Percentiles rank a stretch among this genome's conserved stretches.
Evolutionary conservation across 2,113 vertebrate species (phyloP).

Genomic region (Stomatorhinus ivindoensis): DNA sequence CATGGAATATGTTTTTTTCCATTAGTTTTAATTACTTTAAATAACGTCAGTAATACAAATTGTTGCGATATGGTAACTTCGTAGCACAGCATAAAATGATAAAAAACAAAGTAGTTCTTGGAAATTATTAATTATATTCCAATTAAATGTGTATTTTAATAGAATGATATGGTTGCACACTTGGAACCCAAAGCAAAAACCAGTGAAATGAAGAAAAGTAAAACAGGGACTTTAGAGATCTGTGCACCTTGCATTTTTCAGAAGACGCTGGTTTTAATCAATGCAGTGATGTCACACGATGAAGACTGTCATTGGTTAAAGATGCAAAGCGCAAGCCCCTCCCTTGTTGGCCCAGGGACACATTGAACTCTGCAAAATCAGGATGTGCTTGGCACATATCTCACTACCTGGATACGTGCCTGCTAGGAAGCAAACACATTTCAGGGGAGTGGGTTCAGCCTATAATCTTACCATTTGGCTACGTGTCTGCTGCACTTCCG

Average conservation of each 20-base stretch:
- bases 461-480: neutral
- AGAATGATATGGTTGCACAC: neutral
- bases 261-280: neutral
- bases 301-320: neutral
- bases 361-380: neutral
- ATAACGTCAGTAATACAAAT: neutral
- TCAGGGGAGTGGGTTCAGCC: neutral
- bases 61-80: neutral
- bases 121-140: neutral
- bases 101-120: neutral
- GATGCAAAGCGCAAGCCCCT: neutral
- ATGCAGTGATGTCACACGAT: neutral
- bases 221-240: too few relatives aligned
- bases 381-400: neutral
- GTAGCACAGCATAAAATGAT: neutral
- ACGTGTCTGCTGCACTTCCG: neutral
- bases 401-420: neutral
- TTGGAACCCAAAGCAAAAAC: neutral
- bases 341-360: neutral
- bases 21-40: neutral
- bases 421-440: neutral
- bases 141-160: neutral
- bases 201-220: neutral
- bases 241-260: neutral
- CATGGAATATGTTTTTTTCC: neutral